These are phyloP conservation scores for Drosophila mercatorum DNA, from an alignment of 2,888 invertebrate genomes.

Conservation along the genomic window DNA sequence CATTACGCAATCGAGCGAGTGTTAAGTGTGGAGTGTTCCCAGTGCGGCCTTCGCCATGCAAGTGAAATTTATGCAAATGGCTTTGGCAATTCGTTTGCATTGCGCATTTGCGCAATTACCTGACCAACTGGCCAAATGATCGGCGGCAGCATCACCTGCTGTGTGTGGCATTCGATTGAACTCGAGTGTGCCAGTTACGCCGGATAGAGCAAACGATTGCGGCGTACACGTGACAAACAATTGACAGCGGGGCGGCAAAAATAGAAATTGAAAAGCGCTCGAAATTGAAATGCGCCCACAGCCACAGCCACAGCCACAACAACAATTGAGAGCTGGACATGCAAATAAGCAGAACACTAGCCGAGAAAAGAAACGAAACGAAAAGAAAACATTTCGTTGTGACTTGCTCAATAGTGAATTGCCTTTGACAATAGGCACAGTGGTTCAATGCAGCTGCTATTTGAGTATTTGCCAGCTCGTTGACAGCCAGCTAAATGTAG, in stretches of 20 bases:
- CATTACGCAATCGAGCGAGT: slow-evolving; percentile 43
- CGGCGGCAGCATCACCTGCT: slow-evolving; percentile 66
- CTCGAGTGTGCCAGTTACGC: slow-evolving; percentile 75
- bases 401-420: slow-evolving; percentile 28
- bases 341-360: slow-evolving; percentile 25
- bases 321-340: slow-evolving; percentile 13
- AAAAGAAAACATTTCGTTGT: not conserved
- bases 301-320: slow-evolving; percentile 9
- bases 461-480: not conserved
- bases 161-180: slow-evolving; percentile 72
- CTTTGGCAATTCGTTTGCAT: slow-evolving; percentile 42
- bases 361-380: slow-evolving; percentile 1
- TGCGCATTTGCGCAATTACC: slow-evolving; percentile 65
- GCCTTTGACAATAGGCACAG: slow-evolving; percentile 13
- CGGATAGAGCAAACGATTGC: slow-evolving; percentile 26
- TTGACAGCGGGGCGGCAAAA: slow-evolving; percentile 48
- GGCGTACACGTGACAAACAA: slow-evolving; percentile 60
- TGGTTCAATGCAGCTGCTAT: slow-evolving; percentile 9
- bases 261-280: slow-evolving; percentile 66
- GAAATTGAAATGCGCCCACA: slow-evolving; percentile 58
- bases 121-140: slow-evolving; percentile 38
- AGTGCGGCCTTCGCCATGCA: slow-evolving; percentile 49
- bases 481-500: not conserved
- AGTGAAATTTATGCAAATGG: slow-evolving; percentile 77
- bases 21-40: slow-evolving; percentile 30